Conservation (phyloP, 2,113 vertebrate genomes). For the Microcebus lehilahytsara region DNA sequence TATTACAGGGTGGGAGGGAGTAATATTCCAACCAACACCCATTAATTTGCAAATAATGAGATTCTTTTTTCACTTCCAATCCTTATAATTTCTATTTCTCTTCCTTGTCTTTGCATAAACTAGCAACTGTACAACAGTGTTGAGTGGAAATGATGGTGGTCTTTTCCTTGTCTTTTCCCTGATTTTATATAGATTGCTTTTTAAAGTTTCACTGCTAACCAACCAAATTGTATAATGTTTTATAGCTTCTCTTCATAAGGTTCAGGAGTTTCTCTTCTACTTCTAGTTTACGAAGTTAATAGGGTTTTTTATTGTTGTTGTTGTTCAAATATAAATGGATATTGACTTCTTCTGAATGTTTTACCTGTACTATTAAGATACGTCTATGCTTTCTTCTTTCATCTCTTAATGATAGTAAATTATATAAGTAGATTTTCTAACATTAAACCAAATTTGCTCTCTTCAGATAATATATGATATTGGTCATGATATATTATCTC, state of each 20-base stretch:
- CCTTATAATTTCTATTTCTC: neutral
- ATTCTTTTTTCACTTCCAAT: neutral
- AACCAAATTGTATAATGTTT: neutral
- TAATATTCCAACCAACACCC: neutral
- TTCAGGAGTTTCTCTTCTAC: neutral
- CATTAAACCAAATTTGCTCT: neutral
- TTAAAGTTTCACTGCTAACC: neutral
- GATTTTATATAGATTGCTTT: neutral
- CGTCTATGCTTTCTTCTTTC: neutral
- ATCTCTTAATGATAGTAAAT: neutral
- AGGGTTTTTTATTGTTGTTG: neutral
- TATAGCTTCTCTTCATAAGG: neutral
- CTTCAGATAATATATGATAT: neutral
- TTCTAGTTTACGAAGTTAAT: neutral
- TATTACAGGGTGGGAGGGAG: neutral
- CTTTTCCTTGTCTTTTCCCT: neutral
- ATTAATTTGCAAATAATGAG: neutral
- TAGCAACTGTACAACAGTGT: neutral
- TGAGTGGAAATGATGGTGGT: neutral
- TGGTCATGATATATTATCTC: neutral
- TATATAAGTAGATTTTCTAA: neutral
- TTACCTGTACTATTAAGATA: neutral
- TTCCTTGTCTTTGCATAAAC: neutral
- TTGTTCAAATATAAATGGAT: neutral
- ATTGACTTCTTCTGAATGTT: neutral